Evolutionary conservation across 2,888 invertebrate species (phyloP).

Genomic region (Melinaea marsaeus): DNA sequence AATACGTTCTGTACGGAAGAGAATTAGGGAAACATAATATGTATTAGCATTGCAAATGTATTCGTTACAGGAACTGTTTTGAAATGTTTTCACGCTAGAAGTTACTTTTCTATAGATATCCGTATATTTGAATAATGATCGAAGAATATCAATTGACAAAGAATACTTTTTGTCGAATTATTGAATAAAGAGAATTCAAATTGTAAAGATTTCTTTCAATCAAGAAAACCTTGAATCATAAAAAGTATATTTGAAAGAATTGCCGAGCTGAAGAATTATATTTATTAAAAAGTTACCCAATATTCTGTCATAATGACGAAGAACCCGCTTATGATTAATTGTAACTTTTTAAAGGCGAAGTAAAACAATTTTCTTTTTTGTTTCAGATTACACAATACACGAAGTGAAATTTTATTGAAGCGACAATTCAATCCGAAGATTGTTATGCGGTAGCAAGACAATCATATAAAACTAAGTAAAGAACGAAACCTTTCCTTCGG

Average conservation of each 20-base stretch:
- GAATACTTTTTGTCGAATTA: too few species aligned
- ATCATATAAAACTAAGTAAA: slow-evolving; percentile 52
- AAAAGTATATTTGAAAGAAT: neutral
- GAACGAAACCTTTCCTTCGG: slow-evolving; percentile 37
- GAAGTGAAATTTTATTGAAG: slow-evolving; percentile 45
- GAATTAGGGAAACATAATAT: slow-evolving; percentile 44
- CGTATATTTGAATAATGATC: too few species aligned
- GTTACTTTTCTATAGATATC: neutral
- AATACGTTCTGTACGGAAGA: slow-evolving; percentile 42
- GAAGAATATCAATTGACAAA: too few species aligned
- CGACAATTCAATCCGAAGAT: slow-evolving; percentile 40
- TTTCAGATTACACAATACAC: slow-evolving; percentile 50
- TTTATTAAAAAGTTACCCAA: slow-evolving; percentile 1
- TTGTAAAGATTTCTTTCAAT: neutral
- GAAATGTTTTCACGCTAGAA: slow-evolving; percentile 8
- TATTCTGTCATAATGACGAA: slow-evolving; percentile 1
- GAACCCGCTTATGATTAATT: slow-evolving; percentile 2
- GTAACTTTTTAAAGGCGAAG: slow-evolving; percentile 4
- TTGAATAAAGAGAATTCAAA: neutral
- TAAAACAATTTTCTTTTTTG: slow-evolving; percentile 42
- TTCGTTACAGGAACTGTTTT: slow-evolving; percentile 20
- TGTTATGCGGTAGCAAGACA: slow-evolving; percentile 36
- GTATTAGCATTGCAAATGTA: slow-evolving; percentile 51
- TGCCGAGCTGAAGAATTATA: neutral
- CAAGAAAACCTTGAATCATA: neutral